Evolutionary conservation across 2,888 invertebrate genomes (phyloP).

Genomic region (Pasiphila rectangulata): DNA sequence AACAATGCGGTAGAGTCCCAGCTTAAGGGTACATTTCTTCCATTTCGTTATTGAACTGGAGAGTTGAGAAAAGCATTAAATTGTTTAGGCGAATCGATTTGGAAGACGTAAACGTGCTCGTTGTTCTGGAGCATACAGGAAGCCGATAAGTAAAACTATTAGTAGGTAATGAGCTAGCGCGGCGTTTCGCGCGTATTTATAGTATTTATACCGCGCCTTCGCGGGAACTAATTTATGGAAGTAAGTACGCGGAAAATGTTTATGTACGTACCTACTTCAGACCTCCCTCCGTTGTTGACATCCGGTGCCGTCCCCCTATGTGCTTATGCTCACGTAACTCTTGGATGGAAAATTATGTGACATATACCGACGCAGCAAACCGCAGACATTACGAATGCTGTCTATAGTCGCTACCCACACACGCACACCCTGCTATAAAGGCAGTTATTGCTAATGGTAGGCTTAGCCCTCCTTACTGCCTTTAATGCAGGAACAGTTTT

Average conservation of each 20-base stretch:
- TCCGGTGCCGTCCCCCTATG: conserved; percentile 60
- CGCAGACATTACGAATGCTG: conserved; percentile 18
- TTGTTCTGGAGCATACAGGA: conserved; percentile 59
- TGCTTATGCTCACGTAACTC: conserved; percentile 38
- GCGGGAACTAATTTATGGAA: conserved; percentile 79
- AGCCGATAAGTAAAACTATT: conserved; percentile 74
- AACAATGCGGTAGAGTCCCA: conserved; percentile 39
- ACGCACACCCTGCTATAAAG: conserved; percentile 12
- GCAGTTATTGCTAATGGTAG: conserved; percentile 30
- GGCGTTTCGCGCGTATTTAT: conserved; percentile 75
- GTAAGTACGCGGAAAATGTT: conserved; percentile 80
- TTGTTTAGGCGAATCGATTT: conserved; percentile 19
- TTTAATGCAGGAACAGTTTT: conserved; percentile 27
- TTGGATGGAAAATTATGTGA: conserved; percentile 41
- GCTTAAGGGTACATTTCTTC: conserved; percentile 33
- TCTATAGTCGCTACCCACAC: conserved; percentile 8
- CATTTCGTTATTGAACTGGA: conserved; percentile 19
- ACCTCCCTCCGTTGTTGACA: conserved; percentile 66
- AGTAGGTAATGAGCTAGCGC: conserved; percentile 72
- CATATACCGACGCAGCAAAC: conserved; percentile 24
- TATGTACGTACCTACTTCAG: conserved; percentile 66
- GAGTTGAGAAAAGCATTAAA: conserved; percentile 15
- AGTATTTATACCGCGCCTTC: conserved; percentile 78
- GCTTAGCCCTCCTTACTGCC: conserved; percentile 26
- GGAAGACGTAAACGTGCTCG: conserved; percentile 31